Conservation (phyloP, 2,113 vertebrate species). For the Colaptes auratus region DNA sequence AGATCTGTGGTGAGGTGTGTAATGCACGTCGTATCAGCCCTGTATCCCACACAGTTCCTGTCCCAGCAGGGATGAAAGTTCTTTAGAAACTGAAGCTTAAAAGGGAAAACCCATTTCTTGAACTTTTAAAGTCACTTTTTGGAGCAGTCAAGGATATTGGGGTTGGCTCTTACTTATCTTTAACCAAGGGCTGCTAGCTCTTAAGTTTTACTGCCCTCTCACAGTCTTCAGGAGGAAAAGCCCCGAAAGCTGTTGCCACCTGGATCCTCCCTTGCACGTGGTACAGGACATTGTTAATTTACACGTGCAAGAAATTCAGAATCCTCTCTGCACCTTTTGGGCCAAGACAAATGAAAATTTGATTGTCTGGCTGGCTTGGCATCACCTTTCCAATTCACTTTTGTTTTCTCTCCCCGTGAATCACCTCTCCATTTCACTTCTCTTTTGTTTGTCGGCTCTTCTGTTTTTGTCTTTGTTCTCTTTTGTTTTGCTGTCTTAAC, state of each 20-base stretch:
- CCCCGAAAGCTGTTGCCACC: background rate
- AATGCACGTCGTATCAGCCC: background rate
- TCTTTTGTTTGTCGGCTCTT: background rate
- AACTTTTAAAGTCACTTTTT: background rate
- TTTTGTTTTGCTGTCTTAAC: slow-evolving; percentile 29
- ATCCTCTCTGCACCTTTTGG: background rate
- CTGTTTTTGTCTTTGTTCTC: too few relatives aligned
- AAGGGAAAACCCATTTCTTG: background rate
- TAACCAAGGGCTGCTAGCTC: background rate
- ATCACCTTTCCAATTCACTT: slow-evolving; percentile 6
- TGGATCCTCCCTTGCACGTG: background rate
- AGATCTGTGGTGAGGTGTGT: background rate
- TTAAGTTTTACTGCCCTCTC: background rate
- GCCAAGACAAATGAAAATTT: background rate
- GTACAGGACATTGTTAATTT: background rate
- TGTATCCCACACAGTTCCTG: background rate
- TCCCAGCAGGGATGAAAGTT: background rate
- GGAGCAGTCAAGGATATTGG: background rate
- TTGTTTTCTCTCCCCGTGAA: slow-evolving; percentile 5
- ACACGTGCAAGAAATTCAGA: background rate
- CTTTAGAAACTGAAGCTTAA: background rate
- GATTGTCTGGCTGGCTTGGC: background rate
- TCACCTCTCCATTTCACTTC: slow-evolving; percentile 16
- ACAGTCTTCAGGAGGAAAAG: background rate
- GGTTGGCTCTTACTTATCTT: background rate